Conservation (phyloP, 2,113 vertebrate genomes). For the Chunga burmeisteri region DNA sequence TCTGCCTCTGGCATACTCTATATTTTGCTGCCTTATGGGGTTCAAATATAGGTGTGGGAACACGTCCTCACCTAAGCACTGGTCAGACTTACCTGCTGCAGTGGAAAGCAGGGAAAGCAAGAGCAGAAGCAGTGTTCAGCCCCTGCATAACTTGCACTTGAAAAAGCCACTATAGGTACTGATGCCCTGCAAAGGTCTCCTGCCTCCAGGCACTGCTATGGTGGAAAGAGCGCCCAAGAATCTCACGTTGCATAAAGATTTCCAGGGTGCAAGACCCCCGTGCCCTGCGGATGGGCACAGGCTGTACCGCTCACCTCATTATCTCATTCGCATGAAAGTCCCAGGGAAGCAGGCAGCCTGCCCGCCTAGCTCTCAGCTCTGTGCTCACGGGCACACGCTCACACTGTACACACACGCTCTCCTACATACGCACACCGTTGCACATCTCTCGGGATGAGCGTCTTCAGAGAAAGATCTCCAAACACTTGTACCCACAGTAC, state of each 20-base stretch:
- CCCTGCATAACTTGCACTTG: neutral
- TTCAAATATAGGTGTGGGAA: neutral
- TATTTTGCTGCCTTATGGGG: neutral
- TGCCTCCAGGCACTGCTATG: neutral
- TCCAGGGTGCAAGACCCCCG: neutral
- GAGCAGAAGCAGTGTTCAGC: neutral
- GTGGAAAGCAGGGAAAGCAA: neutral
- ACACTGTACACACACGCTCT: neutral
- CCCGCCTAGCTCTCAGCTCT: neutral
- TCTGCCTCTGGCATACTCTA: neutral
- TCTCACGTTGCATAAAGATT: neutral
- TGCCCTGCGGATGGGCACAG: neutral
- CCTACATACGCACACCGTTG: too few relatives aligned
- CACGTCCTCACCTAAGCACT: neutral
- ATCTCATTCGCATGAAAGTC: neutral
- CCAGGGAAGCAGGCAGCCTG: neutral
- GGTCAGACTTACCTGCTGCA: neutral
- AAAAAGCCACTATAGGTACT: neutral
- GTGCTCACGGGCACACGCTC: fast-evolving
- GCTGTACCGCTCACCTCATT: neutral
- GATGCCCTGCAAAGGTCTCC: neutral
- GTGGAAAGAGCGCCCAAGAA: neutral
- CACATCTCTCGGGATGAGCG: neutral
- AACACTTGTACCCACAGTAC: neutral
- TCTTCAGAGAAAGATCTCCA: neutral